Evolutionary conservation across 1,140 invertebrate genomes (phyloP).

Genomic region (Megalopta genalis): DNA sequence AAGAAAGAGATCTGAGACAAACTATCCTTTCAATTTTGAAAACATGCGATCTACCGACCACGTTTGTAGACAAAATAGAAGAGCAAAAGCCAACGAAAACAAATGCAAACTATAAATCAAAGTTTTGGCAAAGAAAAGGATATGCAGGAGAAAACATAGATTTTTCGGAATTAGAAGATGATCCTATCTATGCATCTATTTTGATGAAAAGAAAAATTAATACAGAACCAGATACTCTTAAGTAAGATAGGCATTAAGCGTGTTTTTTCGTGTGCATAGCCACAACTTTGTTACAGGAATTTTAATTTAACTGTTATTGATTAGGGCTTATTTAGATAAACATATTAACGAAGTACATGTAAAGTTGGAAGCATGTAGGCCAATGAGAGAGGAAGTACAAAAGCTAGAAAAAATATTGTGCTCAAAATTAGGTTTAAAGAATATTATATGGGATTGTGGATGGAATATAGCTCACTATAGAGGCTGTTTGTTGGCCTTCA

Average conservation of each 20-base stretch:
- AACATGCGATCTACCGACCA: conserved; percentile 90
- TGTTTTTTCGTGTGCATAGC: neutral
- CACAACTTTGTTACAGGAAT: conserved; percentile 14
- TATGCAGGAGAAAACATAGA: conserved; percentile 70
- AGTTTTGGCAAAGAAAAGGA: conserved; percentile 64
- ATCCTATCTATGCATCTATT: conserved; percentile 80
- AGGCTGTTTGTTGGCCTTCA: conserved; percentile 89
- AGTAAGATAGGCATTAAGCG: conserved; percentile 62
- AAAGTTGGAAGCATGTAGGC: conserved; percentile 82
- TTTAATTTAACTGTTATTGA: conserved; percentile 17
- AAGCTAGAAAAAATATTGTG: conserved; percentile 82
- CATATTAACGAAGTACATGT: conserved; percentile 83
- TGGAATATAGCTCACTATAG: conserved; percentile 94
- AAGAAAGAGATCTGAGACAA: conserved; percentile 85
- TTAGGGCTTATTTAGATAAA: conserved; percentile 84
- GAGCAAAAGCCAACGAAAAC: conserved; percentile 63
- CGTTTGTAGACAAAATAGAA: conserved; percentile 88
- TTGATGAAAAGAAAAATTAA: conserved; percentile 80
- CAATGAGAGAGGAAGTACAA: conserved; percentile 85
- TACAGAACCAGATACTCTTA: conserved; percentile 79
- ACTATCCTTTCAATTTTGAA: conserved; percentile 89
- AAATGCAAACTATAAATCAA: conserved; percentile 59
- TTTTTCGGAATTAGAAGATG: conserved; percentile 80
- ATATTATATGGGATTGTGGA: conserved; percentile 89
- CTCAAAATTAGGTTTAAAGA: conserved; percentile 80